phyloP scores from a whole-genome alignment of 1,140 invertebrate genomes.

The Myzus persicae region DNA sequence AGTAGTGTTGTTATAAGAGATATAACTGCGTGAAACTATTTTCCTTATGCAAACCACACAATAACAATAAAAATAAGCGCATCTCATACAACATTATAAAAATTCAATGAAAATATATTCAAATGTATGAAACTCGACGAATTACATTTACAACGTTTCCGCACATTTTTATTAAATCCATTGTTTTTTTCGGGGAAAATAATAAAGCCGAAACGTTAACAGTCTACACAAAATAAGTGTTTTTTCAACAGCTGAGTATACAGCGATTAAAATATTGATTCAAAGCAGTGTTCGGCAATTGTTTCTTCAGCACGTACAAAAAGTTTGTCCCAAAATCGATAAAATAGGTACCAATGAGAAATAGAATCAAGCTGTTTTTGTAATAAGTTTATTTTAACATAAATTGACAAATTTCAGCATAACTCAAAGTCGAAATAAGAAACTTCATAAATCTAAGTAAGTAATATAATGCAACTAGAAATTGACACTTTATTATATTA shows the following conservation, averaged over 20 bases:
- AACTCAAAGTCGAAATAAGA: not conserved
- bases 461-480: not conserved
- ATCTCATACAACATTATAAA: not conserved
- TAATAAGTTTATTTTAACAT: not conserved
- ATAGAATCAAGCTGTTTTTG: not conserved
- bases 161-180: not conserved
- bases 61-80: not conserved
- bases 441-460: not conserved
- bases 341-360: not conserved
- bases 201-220: not conserved
- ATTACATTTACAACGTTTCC: not conserved
- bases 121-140: not conserved
- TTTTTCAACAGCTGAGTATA: slow-evolving; percentile 20
- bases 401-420: not conserved
- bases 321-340: not conserved
- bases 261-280: not conserved
- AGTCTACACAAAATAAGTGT: not conserved
- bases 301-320: not conserved
- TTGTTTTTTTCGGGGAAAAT: not conserved
- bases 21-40: not conserved
- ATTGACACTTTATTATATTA: not conserved
- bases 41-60: not conserved
- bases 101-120: not conserved
- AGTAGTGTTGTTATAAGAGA: not conserved
- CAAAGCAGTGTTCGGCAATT: not conserved